Evolutionary conservation across 2,113 vertebrate species (phyloP), one percentile per base, ranked within the genome.

Genomic region (Pachyramphus minor): DNA sequence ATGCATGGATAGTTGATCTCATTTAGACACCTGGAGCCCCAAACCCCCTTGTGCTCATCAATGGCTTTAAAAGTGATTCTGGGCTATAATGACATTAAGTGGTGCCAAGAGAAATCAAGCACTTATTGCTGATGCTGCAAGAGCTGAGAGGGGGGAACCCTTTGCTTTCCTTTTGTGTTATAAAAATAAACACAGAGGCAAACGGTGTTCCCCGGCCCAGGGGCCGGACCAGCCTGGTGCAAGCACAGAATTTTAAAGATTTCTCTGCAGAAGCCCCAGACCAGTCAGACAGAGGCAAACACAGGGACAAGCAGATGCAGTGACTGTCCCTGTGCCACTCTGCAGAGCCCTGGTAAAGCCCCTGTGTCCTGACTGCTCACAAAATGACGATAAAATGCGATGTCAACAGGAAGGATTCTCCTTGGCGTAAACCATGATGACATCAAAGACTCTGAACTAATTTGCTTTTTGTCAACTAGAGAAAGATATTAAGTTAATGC

Each of bases 401-500:
- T 56, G 73, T 35, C 3, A 0, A 72, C 74, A 45, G 17, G 73
- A 53, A 83, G 75, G 84, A 69, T 94, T 79, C 84, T 56, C 68
- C 69, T 44, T 20, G 59, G 28, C 3, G 0, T 44, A 24, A 84
- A 28, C 71, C 60, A 31, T 84, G 8, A 23, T 13, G 44, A 35
- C 89, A 82, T 79, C 84, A 58, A 91, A 69, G 81, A 62, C 83
- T 82, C 58, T 21, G 50, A 63, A 72, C 71, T 75, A 53, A 95
- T 96, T 96, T 95, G 82, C 9, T 76, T 91, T 93, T 92, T 87
- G 91, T 84, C 91, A 91, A 10, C 73, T 35, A 85, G 83, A 95
- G 95, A 45, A 93, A 95, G 94, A 96, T 87, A 90, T 94, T 58
- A 87, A 73, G 63, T 53, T 83, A 95, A 91, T 87, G 92, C 45